These are phyloP conservation scores for Microcebus jonahi DNA, from an alignment of 2,113 vertebrate genomes.

Conservation along the genomic window DNA sequence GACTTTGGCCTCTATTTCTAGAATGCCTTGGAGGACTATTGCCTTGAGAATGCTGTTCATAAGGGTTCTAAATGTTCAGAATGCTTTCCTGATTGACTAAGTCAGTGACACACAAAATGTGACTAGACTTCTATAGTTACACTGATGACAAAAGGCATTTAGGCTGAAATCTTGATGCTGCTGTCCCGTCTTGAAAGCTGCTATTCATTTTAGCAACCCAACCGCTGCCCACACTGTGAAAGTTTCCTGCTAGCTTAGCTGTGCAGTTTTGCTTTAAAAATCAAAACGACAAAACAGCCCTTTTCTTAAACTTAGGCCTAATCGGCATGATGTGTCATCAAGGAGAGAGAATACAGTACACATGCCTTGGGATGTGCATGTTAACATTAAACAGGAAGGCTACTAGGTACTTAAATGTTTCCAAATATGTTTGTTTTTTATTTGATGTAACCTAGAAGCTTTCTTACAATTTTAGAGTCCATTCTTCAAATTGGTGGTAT, in stretches of 20 bases:
- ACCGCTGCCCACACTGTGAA: too few relatives aligned
- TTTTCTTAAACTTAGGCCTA: background rate
- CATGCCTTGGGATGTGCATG: background rate
- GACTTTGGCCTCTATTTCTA: background rate
- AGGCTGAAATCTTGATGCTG: slow-evolving; percentile 44
- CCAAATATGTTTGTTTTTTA: background rate
- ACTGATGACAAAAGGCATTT: slow-evolving; percentile 60
- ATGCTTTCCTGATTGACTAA: slow-evolving; percentile 58
- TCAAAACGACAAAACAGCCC: too few relatives aligned
- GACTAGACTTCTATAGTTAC: slow-evolving; percentile 42
- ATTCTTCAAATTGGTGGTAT: background rate
- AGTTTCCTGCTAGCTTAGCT: background rate
- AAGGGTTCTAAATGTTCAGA: slow-evolving; percentile 17
- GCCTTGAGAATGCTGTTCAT: background rate
- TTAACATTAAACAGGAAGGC: background rate
- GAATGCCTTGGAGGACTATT: background rate
- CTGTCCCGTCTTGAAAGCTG: background rate
- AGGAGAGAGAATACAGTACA: background rate
- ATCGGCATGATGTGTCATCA: background rate
- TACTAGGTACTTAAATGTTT: background rate
- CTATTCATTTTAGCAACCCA: background rate
- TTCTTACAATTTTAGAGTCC: background rate
- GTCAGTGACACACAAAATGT: slow-evolving; percentile 68
- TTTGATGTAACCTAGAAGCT: background rate
- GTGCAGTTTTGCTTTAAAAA: background rate